Conservation (phyloP, 92 coral and sea anemone genomes). For the Umimayanthus kanabou region DNA sequence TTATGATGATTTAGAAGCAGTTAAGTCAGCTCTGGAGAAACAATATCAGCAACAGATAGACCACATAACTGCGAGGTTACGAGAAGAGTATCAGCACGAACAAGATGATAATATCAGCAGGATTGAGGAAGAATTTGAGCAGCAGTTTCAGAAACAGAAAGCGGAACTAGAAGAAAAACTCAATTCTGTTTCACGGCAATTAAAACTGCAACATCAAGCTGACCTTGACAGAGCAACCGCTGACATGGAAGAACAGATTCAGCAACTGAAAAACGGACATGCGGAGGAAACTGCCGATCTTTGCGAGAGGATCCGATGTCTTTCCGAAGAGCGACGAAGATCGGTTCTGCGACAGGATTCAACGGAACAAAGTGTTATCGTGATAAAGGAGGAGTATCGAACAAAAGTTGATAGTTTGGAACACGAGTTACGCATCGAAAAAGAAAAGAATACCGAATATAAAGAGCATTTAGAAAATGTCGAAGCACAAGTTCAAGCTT, state of each 20-base stretch:
- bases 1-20: conserved; percentile 51
- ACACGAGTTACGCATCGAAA: conserved; percentile 78
- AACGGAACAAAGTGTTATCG: conserved; percentile 77
- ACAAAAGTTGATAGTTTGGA: conserved; percentile 79
- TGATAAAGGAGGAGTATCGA: conserved; percentile 85
- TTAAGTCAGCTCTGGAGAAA: conserved; percentile 58
- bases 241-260: conserved; percentile 98
- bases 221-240: conserved; percentile 91
- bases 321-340: conserved; percentile 82
- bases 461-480: conserved; percentile 76
- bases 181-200: conserved; percentile 83
- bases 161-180: conserved; percentile 82
- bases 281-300: conserved; percentile 84
- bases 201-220: conserved; percentile 80
- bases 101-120: conserved; percentile 77
- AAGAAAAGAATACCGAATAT: conserved; percentile 72
- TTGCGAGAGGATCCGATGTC: conserved; percentile 71
- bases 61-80: conserved; percentile 69
- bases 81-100: conserved; percentile 84
- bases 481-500: conserved; percentile 83
- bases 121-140: conserved; percentile 87
- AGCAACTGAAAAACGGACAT: conserved; percentile 77
- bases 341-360: conserved; percentile 90
- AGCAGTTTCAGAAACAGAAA: conserved; percentile 85
- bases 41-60: conserved; percentile 78